Base-by-base conservation (phyloP, 2,888 invertebrate species). In the Phyllotreta cruciferae region DNA sequence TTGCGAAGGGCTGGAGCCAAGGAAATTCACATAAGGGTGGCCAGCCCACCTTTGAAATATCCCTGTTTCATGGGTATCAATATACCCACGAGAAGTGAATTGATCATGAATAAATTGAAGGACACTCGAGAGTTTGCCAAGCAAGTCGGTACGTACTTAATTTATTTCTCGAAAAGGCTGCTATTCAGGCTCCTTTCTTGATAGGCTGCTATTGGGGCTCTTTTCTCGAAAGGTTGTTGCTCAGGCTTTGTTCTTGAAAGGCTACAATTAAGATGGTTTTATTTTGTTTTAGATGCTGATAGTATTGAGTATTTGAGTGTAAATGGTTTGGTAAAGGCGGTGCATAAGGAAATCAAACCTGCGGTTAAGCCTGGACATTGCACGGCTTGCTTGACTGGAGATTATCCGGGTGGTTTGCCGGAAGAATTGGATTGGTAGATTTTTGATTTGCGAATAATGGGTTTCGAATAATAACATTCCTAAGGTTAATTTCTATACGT, bases 1-100 rank as follows among this genome's bases (percentile, higher is more conserved):
- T 80, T 99, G 50, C 86, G 92, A 54, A 93, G 94, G 73, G 94
- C 95, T 0, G 98, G 99, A 0, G 98, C 98, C 0, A 90, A 87
- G 73, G 96, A 98, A 87, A 98, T 99, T 0, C 98, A 99, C 80
- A 91, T 99, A 47, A 63, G 98, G 75, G 93, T 99, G 72, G 98
- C 98, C 41, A 98, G 98, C 8, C 99, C 99, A 0, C 98, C 98
- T 0, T 85, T 99, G 52, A 89, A 90, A 75, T 92, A 91, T 81
- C 96, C 97, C 0, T 99, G 98, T 80, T 98, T 96, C 82, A 98
- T 99, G 98, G 99, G 99, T 55, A 98, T 99, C 78, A 98, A 99
- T 82, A 99, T 99, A 71, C 98, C 99, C n/a, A 98, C 98, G 0
- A 85, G 90, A 55, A 93, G 94, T 75, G 98, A 99, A 80, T 87